Evolutionary conservation across 2,113 vertebrate species (phyloP).

Genomic region (cat (Felis catus)): F.catus_Fca126_mat1.0 CM031423.1:56374001-56374500

Average conservation of each 20-base stretch:
- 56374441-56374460: neutral
- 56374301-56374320: neutral
- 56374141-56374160: too few species aligned
- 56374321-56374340: neutral
- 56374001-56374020: too few species aligned
- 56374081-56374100: too few species aligned
- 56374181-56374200: too few species aligned
- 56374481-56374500: neutral
- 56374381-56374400: neutral
- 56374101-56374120: too few species aligned
- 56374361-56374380: neutral
- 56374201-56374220: neutral
- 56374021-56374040: too few species aligned
- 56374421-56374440: neutral
- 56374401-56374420: neutral
- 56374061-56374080: too few species aligned
- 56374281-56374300: neutral
- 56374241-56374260: neutral
- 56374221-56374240: neutral
- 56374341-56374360: neutral
- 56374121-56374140: too few species aligned
- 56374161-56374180: too few species aligned
- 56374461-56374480: neutral
- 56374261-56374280: neutral
- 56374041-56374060: too few species aligned